Conservation (phyloP, 2,888 invertebrate genomes). For the Xanthia icteritia region DNA sequence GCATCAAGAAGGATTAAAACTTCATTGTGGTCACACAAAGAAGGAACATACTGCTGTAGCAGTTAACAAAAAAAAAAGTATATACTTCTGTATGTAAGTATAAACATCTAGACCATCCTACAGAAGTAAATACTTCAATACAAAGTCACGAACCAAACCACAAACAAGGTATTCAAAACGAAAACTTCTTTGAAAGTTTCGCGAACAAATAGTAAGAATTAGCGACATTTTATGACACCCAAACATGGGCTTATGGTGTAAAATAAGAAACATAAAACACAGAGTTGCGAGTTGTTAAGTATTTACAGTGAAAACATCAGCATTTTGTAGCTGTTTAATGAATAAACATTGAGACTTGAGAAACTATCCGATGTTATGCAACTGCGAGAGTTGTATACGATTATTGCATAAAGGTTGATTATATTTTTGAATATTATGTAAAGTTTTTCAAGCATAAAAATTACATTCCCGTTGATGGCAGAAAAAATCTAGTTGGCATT, state of each 20-base stretch:
- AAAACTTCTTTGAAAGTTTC: slow-evolving; percentile 71
- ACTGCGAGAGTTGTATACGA: slow-evolving; percentile 6
- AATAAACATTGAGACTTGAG: slow-evolving; percentile 63
- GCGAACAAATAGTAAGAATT: slow-evolving; percentile 82
- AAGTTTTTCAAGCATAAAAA: background rate
- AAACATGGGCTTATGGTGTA: slow-evolving; percentile 70
- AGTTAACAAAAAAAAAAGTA: slow-evolving; percentile 7
- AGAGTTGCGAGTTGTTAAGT: slow-evolving; percentile 72
- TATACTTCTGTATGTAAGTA: too few species aligned
- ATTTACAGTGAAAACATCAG: slow-evolving; percentile 76
- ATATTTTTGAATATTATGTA: background rate
- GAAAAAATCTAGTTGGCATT: background rate
- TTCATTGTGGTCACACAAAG: background rate
- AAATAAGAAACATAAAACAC: slow-evolving; percentile 73
- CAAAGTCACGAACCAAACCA: slow-evolving; percentile 41
- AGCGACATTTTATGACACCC: slow-evolving; percentile 77
- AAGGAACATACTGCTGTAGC: background rate
- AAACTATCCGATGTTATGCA: slow-evolving; percentile 38
- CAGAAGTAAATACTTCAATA: slow-evolving; percentile 22
- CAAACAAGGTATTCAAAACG: slow-evolving; percentile 46
- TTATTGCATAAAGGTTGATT: slow-evolving; percentile 1
- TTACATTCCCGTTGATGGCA: too few species aligned
- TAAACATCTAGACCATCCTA: background rate
- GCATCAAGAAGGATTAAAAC: background rate
- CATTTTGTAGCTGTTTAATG: slow-evolving; percentile 61